phyloP scores from a whole-genome alignment of 1,140 invertebrate species.

The Drosophila ananassae region DNA sequence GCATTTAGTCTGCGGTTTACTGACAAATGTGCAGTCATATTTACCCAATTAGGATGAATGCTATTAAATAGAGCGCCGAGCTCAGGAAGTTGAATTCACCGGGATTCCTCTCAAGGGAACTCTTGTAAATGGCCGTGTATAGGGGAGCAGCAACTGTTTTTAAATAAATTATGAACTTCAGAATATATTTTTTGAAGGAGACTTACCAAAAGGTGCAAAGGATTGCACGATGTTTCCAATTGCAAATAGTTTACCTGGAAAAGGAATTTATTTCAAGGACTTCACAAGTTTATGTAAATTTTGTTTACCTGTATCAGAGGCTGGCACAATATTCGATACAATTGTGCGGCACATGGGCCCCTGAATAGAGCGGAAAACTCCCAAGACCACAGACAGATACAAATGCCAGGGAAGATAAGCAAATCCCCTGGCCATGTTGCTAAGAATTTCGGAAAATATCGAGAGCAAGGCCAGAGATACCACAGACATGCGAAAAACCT shows the following conservation, averaged over 20 bases:
- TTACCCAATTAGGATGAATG: constrained; percentile 85
- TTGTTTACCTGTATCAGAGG: constrained; percentile 87
- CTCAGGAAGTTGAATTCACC: constrained; percentile 86
- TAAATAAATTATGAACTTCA: constrained; percentile 1
- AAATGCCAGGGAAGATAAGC: constrained; percentile 87
- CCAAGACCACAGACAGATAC: constrained; percentile 85
- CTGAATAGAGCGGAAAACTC: constrained; percentile 85
- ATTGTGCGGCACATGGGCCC: constrained; percentile 87
- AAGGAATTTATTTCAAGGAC: neutral
- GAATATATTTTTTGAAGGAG: neutral
- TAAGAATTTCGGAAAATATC: constrained; percentile 75
- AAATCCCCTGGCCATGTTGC: constrained; percentile 85
- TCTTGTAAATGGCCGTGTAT: constrained; percentile 87
- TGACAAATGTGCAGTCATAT: constrained; percentile 8
- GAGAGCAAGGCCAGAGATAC: constrained; percentile 64
- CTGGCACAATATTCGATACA: constrained; percentile 87
- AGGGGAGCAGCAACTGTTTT: constrained; percentile 85
- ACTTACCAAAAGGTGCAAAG: constrained; percentile 84
- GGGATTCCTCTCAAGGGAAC: constrained; percentile 85
- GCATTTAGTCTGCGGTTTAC: neutral
- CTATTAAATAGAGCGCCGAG: constrained; percentile 80
- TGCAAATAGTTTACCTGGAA: constrained; percentile 87
- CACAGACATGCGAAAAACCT: constrained; percentile 74
- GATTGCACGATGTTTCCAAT: constrained; percentile 87
- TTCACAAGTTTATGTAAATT: neutral